Percentiles rank a stretch among this genome's conserved stretches.
These are phyloP conservation scores for Drosophila dunni DNA, from an alignment of 1,140 invertebrate genomes.

Conservation along the genomic window DNA sequence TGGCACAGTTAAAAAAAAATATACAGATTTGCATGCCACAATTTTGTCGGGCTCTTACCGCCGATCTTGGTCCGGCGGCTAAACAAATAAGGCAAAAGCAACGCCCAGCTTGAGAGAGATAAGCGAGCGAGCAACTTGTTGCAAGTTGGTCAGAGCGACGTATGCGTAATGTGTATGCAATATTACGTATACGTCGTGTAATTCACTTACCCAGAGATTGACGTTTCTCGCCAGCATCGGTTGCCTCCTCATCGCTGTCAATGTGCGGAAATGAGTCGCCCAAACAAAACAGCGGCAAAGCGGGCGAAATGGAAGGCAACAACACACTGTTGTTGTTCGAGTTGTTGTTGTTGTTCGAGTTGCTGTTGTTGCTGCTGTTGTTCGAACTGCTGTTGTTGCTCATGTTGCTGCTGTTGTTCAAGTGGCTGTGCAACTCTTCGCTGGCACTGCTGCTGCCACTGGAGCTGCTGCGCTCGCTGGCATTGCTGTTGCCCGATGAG, in stretches of 20 bases:
- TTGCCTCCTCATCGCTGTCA: conserved; percentile 89
- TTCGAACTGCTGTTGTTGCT: conserved; percentile 37
- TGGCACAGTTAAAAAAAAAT: background rate
- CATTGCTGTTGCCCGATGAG: conserved; percentile 78
- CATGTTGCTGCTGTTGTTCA: conserved; percentile 30
- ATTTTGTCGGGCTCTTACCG: conserved; percentile 11
- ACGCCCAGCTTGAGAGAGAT: conserved; percentile 57
- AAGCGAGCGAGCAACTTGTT: conserved; percentile 25
- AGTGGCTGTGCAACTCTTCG: conserved; percentile 57
- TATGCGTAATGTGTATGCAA: conserved; percentile 65
- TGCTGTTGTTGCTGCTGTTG: conserved; percentile 44
- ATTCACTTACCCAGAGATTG: conserved; percentile 70
- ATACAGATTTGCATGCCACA: conserved; percentile 62
- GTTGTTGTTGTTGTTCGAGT: conserved; percentile 36
- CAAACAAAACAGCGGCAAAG: conserved; percentile 87
- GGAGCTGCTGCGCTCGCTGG: conserved; percentile 68
- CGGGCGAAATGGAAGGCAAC: conserved; percentile 66
- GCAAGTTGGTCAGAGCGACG: conserved; percentile 34
- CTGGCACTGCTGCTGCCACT: conserved; percentile 55
- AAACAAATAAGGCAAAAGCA: conserved; percentile 65
- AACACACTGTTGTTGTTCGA: conserved; percentile 24
- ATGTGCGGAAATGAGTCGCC: conserved; percentile 90
- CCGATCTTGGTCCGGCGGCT: background rate
- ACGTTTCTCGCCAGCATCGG: conserved; percentile 84
- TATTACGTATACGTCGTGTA: conserved; percentile 68